Base-by-base conservation (phyloP, 2,797 vertebrate genomes). In the Anableps anableps region DNA sequence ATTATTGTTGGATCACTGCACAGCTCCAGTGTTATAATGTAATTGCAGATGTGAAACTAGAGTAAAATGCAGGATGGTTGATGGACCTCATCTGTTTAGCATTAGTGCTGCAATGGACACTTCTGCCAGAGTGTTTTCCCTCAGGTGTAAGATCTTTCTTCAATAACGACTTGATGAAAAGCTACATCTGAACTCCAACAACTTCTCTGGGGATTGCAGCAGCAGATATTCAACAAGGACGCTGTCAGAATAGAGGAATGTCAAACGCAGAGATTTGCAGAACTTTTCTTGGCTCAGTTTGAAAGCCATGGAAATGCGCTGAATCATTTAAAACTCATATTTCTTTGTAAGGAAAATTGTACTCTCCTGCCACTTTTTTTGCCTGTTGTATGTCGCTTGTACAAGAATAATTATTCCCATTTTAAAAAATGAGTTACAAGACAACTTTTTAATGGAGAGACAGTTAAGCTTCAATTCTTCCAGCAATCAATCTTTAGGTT, bases 361-460 rank as follows among this genome's bases (percentile, higher is more conserved):
- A 47, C 38, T 64, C 48, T 38, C 58, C 45, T 5, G 71, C 4
- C 29, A 80, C 50, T 43, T 73, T 74, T n/a, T 72, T 51, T 29
- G 64, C 19, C 34, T 73, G 21, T 29, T 58, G 50, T 60, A 60
- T 38, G 55, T 85, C 78, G 70, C 60, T 43, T 26, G 36, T 19
- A 45, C 38, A 31, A 45, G 41, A 80, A 72, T 48, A 70, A 79
- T 72, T 64, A 43, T 58, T 74, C n/a, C 81, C 53, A 36, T 10
- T 43, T 72, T 78, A 53, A 84, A 80, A 80, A 43, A 72, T 68
- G 36, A 74, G 45, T 79, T 74, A 47, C 78, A 75, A 77, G 45
- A 72, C 77, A 4, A 58, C 17, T 76, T 83, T 85, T 85, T 87
- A 84, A 84, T 83, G 71, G 53, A 79, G 75, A 70, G 50, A 64